phyloP scores from a whole-genome alignment of 2,113 vertebrate genomes.

The Excalfactoria chinensis region DNA sequence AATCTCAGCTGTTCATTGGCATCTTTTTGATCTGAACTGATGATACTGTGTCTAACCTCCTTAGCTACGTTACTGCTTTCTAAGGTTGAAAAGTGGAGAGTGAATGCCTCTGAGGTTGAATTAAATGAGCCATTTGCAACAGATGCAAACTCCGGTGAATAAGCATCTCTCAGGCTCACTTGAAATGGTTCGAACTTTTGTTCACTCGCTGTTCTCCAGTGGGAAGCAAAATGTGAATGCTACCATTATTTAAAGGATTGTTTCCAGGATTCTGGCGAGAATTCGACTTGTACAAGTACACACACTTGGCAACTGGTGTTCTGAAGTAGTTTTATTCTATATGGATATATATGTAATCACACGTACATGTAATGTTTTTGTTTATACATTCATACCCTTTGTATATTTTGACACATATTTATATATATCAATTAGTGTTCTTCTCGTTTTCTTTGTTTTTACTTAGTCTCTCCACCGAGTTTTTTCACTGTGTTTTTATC shows the following conservation, averaged over 20 bases:
- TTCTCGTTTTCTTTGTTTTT: background rate
- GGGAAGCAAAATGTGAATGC: background rate
- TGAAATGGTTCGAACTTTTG: constrained; percentile 24
- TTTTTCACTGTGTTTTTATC: background rate
- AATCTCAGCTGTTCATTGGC: constrained; percentile 58
- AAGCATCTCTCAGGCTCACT: constrained; percentile 26
- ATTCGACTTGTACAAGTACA: background rate
- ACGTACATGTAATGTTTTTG: background rate
- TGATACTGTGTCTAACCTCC: constrained; percentile 48
- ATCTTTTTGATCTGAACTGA: constrained; percentile 59
- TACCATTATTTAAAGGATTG: background rate
- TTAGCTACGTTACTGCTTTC: constrained; percentile 50
- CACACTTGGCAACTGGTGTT: background rate
- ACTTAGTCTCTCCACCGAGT: background rate
- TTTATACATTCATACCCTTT: background rate
- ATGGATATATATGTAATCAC: too few species aligned
- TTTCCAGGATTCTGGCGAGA: background rate
- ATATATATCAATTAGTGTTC: background rate
- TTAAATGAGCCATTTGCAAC: constrained; percentile 58
- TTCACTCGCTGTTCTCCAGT: background rate
- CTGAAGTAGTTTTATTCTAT: background rate
- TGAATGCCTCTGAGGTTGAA: constrained; percentile 45
- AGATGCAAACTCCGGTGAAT: constrained; percentile 27
- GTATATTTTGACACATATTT: background rate
- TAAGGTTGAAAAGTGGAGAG: constrained; percentile 26